phyloP scores from a whole-genome alignment of 2,113 vertebrate genomes.

The Seriola aureovittata region DNA sequence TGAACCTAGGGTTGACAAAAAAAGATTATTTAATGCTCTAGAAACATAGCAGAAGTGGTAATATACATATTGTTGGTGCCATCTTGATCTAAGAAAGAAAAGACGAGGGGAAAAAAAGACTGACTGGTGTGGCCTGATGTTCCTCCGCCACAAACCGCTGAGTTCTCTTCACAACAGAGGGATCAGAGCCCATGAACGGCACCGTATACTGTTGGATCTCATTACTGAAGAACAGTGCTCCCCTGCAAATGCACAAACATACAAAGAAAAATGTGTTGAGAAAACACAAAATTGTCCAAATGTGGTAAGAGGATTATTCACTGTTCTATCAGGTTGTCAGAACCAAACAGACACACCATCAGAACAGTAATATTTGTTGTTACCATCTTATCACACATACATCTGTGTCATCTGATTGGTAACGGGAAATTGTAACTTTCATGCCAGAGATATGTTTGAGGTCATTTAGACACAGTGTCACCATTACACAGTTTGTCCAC shows the following conservation, averaged over 20 bases:
- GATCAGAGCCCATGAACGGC: conserved; percentile 93
- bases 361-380: too few species aligned
- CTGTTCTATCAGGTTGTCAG: neutral
- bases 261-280: neutral
- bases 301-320: neutral
- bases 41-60: neutral
- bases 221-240: conserved; percentile 88
- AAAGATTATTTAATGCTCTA: neutral
- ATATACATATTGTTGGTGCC: neutral
- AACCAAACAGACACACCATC: too few species aligned
- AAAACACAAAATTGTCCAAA: neutral
- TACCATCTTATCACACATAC: neutral
- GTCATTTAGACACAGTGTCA: too few species aligned
- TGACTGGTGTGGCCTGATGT: conserved; percentile 88
- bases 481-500: too few species aligned
- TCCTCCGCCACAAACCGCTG: conserved; percentile 91
- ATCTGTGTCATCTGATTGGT: neutral
- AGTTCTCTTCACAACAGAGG: conserved; percentile 92
- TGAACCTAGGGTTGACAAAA: conserved; percentile 88
- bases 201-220: conserved; percentile 90
- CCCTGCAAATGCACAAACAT: conserved; percentile 80
- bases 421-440: neutral
- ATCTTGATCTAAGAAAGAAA: neutral
- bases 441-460: neutral
- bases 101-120: conserved; percentile 51